Conservation (phyloP, 2,113 vertebrate species). For the Fukomys damarensis region DNA sequence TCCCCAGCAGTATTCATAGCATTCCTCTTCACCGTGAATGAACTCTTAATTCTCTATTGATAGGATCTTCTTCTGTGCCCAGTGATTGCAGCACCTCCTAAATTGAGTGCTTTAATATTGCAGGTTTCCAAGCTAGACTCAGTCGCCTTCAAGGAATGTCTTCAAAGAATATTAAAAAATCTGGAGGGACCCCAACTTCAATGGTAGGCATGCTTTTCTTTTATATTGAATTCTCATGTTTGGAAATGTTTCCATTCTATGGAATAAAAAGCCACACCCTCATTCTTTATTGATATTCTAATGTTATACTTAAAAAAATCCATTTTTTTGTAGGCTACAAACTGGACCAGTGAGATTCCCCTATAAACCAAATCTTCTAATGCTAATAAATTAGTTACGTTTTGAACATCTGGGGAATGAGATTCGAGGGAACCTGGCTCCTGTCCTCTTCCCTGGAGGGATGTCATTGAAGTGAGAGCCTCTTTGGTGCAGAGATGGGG, state of each 20-base stretch:
- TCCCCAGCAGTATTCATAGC: neutral
- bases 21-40: neutral
- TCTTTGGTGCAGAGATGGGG: slow-evolving; percentile 77
- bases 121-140: slow-evolving; percentile 95
- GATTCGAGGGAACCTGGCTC: slow-evolving; percentile 80
- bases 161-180: slow-evolving; percentile 87
- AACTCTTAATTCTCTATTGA: neutral
- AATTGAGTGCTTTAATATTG: slow-evolving; percentile 61
- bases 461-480: slow-evolving; percentile 75
- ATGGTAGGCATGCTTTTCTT: slow-evolving; percentile 86
- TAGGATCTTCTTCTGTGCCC: neutral
- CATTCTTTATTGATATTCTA: slow-evolving; percentile 55
- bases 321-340: slow-evolving; percentile 82
- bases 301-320: slow-evolving; percentile 77
- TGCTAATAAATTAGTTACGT: slow-evolving; percentile 82
- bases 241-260: slow-evolving; percentile 62
- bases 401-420: slow-evolving; percentile 83
- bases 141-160: slow-evolving; percentile 92
- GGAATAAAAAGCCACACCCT: slow-evolving; percentile 77
- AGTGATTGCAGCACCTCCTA: neutral
- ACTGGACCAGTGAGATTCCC: slow-evolving; percentile 82
- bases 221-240: slow-evolving; percentile 59
- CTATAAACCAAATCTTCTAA: slow-evolving; percentile 81
- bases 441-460: slow-evolving; percentile 81
- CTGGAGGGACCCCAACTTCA: slow-evolving; percentile 86